phyloP scores from a whole-genome alignment of 2,113 vertebrate genomes.

The Pterophyllum scalare region DNA sequence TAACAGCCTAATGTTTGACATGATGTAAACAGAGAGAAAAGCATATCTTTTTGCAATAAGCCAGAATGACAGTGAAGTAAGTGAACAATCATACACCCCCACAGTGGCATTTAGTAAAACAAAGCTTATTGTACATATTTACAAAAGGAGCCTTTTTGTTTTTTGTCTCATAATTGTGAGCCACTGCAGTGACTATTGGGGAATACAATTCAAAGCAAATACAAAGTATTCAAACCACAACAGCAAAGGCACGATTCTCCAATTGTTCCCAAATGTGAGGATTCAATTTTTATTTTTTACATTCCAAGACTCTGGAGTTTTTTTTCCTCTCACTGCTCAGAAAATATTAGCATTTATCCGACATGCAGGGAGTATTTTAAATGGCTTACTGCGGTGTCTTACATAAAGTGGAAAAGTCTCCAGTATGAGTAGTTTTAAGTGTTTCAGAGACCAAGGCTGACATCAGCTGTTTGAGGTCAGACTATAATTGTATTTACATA shows the following conservation, averaged over 20 bases:
- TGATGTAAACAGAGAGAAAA: slow-evolving; percentile 36
- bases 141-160: slow-evolving; percentile 65
- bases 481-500: slow-evolving; percentile 41
- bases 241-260: slow-evolving; percentile 41
- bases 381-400: slow-evolving; percentile 29
- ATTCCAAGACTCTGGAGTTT: slow-evolving; percentile 22
- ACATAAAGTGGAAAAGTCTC: slow-evolving; percentile 30
- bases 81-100: slow-evolving; percentile 34
- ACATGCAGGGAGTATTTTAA: not conserved
- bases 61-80: slow-evolving; percentile 34
- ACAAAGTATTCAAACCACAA: slow-evolving; percentile 50
- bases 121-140: slow-evolving; percentile 79
- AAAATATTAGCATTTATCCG: slow-evolving; percentile 27
- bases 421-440: slow-evolving; percentile 38
- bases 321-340: not conserved
- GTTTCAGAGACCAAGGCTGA: slow-evolving; percentile 31
- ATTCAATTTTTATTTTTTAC: slow-evolving; percentile 20
- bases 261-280: slow-evolving; percentile 57
- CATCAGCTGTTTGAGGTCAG: slow-evolving; percentile 40
- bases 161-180: slow-evolving; percentile 40
- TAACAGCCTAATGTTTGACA: slow-evolving; percentile 42
- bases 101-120: slow-evolving; percentile 47
- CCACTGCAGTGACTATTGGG: slow-evolving; percentile 54
- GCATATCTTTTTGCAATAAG: slow-evolving; percentile 18
- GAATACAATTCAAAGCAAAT: slow-evolving; percentile 52